phyloP scores from a whole-genome alignment of 2,113 vertebrate species.

The Orthochromis malagaraziensis region DNA sequence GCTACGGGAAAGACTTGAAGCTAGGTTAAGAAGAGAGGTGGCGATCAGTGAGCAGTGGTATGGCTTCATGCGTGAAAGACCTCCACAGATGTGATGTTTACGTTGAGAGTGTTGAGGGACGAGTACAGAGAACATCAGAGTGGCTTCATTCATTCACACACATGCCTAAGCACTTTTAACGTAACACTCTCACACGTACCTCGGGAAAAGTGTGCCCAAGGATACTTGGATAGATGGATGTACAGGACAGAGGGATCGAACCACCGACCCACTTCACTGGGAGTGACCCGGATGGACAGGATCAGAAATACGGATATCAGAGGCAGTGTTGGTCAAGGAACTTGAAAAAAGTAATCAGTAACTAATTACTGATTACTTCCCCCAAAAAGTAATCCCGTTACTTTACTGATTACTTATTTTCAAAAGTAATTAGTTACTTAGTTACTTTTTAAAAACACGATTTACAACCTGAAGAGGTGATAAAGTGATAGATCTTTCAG shows the following conservation, averaged over 20 bases:
- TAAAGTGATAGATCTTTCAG: accelerated
- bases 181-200: not conserved
- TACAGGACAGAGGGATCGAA: not conserved
- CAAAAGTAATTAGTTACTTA: accelerated
- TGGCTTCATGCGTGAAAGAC: not conserved
- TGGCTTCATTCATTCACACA: not conserved
- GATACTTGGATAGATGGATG: not conserved
- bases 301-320: not conserved
- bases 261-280: not conserved
- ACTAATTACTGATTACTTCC: not conserved
- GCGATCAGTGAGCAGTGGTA: not conserved
- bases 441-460: accelerated
- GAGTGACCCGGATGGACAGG: not conserved
- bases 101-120: not conserved
- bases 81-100: not conserved
- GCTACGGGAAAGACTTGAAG: not conserved
- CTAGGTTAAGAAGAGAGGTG: not conserved
- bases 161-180: not conserved
- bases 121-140: not conserved
- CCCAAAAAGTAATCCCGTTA: accelerated
- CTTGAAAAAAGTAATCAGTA: not conserved
- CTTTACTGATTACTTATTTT: not conserved
- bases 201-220: not conserved
- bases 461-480: accelerated
- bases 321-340: not conserved